Evolutionary conservation across 2,888 invertebrate genomes (phyloP), one percentile per base, ranked within the genome.

Genomic region (Hirtodrosophila histrioides): DNA sequence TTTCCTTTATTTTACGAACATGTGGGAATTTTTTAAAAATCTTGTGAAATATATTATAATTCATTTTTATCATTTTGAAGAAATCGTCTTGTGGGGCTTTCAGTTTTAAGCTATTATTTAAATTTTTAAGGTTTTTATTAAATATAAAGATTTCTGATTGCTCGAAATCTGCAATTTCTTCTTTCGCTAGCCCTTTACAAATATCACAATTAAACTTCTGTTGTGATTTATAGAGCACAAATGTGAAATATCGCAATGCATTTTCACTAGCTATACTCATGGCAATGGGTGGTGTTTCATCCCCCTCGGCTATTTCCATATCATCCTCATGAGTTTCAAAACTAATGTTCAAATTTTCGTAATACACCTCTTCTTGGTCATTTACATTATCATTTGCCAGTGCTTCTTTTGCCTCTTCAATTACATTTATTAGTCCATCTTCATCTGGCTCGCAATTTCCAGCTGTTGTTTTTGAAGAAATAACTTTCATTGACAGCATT

Each of bases 171-270:
- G 36, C 39, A 31, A 39, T 40, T 50, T 50, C 50, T 10, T 53
- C 24, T 35, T 35, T 43, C 11, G 35, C 4, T 7, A 53, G 43
- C 3, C 17, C 31, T 33, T 31, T 24, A 27, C 43, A 45, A 2
- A 8, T 31, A 23, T 49, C 31, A 12, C 49, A 49, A 17, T 49
- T 39, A 10, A 39, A 45, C 17, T 55, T 55, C n/a, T 45, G 39
- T 39, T 45, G 55, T 11, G 33, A 46, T 33, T 56, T 56, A 27
- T 11, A 27, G 1, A 56, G 8, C 9, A 48, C 33, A 40, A 40
- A 56, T 39, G 23, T 24, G 9, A 55, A 55, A 55, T 55, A 55
- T 45, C 45, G 17, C 37, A 56, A 41, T 35, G 56, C 56, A 35
- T 48, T 48, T 55, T 40, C 46, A 9, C 6, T 46, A 17, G 54